phyloP scores from a whole-genome alignment of 2,113 vertebrate genomes.

The Capra hircus region DNA sequence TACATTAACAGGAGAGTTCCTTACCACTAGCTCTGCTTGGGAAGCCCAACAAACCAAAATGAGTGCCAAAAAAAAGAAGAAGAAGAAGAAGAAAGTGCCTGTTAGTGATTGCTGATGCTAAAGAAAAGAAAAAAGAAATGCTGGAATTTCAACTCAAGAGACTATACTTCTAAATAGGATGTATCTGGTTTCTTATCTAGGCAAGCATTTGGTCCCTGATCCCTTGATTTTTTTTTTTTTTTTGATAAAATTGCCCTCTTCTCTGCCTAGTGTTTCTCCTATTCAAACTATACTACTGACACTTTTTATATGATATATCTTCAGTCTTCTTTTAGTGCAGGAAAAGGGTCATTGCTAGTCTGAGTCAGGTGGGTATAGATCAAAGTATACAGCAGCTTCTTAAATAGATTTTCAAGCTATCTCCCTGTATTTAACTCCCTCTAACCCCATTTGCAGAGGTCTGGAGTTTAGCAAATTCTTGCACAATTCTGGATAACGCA shows the following conservation, averaged over 20 bases:
- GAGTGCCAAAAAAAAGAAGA: neutral
- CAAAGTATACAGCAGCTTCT: neutral
- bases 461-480: neutral
- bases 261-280: neutral
- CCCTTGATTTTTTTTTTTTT: neutral
- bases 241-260: neutral
- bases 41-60: neutral
- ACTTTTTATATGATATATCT: neutral
- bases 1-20: neutral
- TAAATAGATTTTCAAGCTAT: neutral
- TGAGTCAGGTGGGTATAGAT: neutral
- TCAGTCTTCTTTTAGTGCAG: neutral
- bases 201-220: fast-evolving
- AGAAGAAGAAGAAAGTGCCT: neutral
- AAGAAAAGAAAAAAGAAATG: neutral
- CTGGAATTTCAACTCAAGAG: neutral
- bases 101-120: neutral
- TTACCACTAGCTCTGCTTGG: neutral
- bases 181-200: neutral
- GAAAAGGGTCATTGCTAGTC: neutral
- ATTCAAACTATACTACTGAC: neutral
- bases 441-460: neutral
- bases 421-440: neutral
- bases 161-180: neutral
- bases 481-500: conserved; percentile 29